A percentile compares a stretch with the other conserved stretches of the same genome.
Evolutionary conservation across 1,140 invertebrate species (phyloP).

Genomic region (Callitettix versicolor): DNA sequence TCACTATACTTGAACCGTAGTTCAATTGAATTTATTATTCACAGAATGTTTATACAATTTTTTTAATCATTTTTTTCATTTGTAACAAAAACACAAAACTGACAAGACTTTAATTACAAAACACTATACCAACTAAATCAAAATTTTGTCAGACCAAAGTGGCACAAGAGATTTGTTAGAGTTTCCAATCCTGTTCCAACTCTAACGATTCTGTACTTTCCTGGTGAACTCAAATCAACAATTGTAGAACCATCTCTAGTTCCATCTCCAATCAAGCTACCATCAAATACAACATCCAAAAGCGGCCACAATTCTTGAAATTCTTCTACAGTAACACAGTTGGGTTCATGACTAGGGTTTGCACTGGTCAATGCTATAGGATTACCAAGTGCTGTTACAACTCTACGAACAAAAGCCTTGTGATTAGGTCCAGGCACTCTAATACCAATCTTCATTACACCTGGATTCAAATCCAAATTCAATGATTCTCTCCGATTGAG

Average conservation of each 20-base stretch:
- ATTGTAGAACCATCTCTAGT: constrained; percentile 80
- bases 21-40: no score
- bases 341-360: constrained; percentile 70
- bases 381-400: constrained; percentile 52
- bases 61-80: no score
- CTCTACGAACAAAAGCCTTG: constrained; percentile 59
- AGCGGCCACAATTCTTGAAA: constrained; percentile 72
- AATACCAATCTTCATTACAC: constrained; percentile 72
- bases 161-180: no score
- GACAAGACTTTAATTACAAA: no score
- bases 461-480: constrained; percentile 69
- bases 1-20: no score
- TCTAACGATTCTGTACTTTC: constrained; percentile 63
- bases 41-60: no score
- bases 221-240: constrained; percentile 66
- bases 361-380: constrained; percentile 92
- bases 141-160: no score
- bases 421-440: constrained; percentile 58
- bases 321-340: constrained; percentile 69
- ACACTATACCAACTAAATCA: no score
- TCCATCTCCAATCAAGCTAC: constrained; percentile 45
- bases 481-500: constrained; percentile 60
- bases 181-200: constrained; percentile 47
- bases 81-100: no score
- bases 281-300: constrained; percentile 75